These are phyloP conservation scores for Thera britannica DNA, from an alignment of 2,888 invertebrate species.

Conservation along the genomic window DNA sequence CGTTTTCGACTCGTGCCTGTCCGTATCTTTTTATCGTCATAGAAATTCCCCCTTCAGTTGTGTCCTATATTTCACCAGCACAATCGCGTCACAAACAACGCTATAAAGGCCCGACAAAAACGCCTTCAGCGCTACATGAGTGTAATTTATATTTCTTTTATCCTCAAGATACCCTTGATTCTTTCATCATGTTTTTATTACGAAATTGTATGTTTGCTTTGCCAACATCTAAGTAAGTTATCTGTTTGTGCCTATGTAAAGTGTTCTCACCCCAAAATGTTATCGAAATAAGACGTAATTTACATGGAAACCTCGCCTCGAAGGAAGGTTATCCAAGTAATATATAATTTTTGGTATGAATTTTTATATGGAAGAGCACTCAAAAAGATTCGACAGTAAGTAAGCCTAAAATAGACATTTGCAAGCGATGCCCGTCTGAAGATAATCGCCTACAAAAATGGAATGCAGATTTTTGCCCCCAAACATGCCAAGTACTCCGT, in stretches of 20 bases:
- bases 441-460: background rate
- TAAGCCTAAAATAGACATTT: too few relatives aligned
- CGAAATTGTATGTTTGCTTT: constrained; percentile 27
- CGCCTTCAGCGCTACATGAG: constrained; percentile 33
- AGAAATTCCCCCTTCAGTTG: constrained; percentile 43
- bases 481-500: background rate
- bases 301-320: background rate
- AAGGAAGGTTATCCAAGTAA: too few relatives aligned
- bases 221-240: constrained; percentile 28
- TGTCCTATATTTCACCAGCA: constrained; percentile 54
- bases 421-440: too few relatives aligned
- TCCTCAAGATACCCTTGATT: constrained; percentile 32
- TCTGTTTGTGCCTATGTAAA: constrained; percentile 3
- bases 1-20: background rate
- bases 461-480: background rate
- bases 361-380: too few relatives aligned
- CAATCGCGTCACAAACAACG: constrained; percentile 64
- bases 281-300: background rate
- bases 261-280: background rate
- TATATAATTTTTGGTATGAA: too few relatives aligned
- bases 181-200: constrained; percentile 30
- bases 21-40: constrained; percentile 35
- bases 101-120: constrained; percentile 49
- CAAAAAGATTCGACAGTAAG: too few relatives aligned
- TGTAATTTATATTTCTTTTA: constrained; percentile 35